Evolutionary conservation across 2,797 vertebrate genomes (phyloP).

Genomic region (Trachurus trachurus): DNA sequence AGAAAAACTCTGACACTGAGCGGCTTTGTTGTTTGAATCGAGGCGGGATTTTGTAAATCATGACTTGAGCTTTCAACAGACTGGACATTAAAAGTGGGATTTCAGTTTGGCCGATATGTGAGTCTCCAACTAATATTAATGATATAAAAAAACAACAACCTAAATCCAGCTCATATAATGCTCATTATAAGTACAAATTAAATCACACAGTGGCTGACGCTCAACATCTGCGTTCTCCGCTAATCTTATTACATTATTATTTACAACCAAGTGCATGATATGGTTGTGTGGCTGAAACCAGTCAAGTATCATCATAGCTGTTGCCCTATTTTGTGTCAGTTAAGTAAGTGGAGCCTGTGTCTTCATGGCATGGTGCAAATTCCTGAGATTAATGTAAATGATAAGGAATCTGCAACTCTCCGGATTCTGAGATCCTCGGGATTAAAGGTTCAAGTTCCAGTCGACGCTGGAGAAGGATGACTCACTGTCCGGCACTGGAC

Average conservation of each 20-base stretch:
- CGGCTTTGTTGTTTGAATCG: conserved; percentile 52
- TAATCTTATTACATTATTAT: conserved; percentile 80
- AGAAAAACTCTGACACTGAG: conserved; percentile 61
- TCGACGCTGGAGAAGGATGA: conserved; percentile 79
- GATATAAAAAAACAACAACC: neutral
- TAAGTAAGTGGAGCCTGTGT: conserved; percentile 81
- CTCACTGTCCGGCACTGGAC: conserved; percentile 63
- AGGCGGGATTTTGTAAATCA: conserved; percentile 28
- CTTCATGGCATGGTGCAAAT: conserved; percentile 83
- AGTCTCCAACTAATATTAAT: neutral
- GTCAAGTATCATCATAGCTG: conserved; percentile 72
- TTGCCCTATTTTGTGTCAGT: conserved; percentile 77
- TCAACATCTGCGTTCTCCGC: conserved; percentile 55
- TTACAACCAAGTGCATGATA: conserved; percentile 77
- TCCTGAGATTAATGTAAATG: conserved; percentile 85
- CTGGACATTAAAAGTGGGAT: neutral
- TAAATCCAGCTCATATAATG: neutral
- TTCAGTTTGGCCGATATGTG: neutral
- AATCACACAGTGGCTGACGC: conserved; percentile 1
- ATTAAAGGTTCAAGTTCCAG: conserved; percentile 88
- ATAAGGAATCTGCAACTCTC: conserved; percentile 88
- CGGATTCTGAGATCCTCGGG: conserved; percentile 81
- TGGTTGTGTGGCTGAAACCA: conserved; percentile 73
- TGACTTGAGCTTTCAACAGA: neutral
- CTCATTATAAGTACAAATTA: conserved; percentile 18